Evolutionary conservation across 2,888 invertebrate genomes (phyloP).

Genomic region (Pristionchus arcanus): DNA sequence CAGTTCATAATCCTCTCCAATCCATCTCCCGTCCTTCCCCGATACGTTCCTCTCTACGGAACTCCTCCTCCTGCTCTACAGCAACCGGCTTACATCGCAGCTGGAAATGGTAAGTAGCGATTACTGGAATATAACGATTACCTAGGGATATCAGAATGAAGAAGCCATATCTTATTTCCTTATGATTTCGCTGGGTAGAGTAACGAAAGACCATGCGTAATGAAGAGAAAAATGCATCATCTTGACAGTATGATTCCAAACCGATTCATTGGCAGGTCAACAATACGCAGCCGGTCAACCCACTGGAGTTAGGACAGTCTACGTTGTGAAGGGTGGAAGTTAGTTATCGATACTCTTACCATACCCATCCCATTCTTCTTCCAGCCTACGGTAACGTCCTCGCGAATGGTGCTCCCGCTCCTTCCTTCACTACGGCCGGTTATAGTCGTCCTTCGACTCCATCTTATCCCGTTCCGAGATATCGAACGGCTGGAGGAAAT

Average conservation of each 20-base stretch:
- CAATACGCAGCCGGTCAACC: neutral
- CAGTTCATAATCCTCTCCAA: slow-evolving; percentile 38
- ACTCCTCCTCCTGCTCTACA: neutral
- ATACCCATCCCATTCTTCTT: neutral
- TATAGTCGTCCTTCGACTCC: slow-evolving; percentile 11
- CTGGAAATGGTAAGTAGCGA: neutral
- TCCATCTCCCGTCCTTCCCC: slow-evolving; percentile 24
- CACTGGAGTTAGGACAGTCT: slow-evolving; percentile 1
- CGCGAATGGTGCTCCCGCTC: neutral
- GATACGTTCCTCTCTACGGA: slow-evolving; percentile 41
- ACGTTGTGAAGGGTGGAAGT: slow-evolving; percentile 44
- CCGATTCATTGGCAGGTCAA: neutral
- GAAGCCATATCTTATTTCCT: too few species aligned
- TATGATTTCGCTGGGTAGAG: too few species aligned
- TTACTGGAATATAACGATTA: too few species aligned
- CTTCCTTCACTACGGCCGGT: slow-evolving; percentile 46
- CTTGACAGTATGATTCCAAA: neutral
- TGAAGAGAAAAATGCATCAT: too few species aligned
- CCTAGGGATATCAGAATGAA: too few species aligned
- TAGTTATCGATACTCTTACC: neutral
- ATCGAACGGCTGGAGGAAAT: neutral
- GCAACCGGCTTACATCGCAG: neutral
- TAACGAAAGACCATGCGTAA: too few species aligned
- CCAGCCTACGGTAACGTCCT: slow-evolving; percentile 32
- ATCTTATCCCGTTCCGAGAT: neutral